Evolutionary conservation across 2,888 invertebrate species (phyloP).

Genomic region (Drosophila basisetae): DNA sequence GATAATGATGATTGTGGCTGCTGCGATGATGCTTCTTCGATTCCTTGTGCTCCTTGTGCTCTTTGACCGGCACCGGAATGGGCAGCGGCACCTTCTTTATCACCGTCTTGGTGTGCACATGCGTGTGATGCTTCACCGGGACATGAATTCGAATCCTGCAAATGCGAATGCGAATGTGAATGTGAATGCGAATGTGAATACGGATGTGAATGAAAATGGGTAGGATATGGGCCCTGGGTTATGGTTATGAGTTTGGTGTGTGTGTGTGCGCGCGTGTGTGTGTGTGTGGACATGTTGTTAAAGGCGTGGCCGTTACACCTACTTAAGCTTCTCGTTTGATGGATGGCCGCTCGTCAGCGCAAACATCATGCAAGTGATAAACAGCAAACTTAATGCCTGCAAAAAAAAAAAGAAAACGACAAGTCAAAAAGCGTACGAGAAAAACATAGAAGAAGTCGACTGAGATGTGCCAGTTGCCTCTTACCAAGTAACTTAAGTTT

Average conservation of each 20-base stretch:
- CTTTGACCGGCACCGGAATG: conserved; percentile 84
- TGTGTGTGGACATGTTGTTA: conserved; percentile 37
- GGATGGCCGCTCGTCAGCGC: conserved; percentile 79
- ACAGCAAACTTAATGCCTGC: conserved; percentile 76
- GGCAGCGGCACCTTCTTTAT: conserved; percentile 85
- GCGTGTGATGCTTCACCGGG: conserved; percentile 85
- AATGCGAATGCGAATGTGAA: conserved; percentile 22
- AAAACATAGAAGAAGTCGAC: conserved; percentile 2
- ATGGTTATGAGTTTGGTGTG: conserved; percentile 9
- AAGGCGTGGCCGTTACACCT: conserved; percentile 66
- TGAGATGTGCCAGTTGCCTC: not conserved
- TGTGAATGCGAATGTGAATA: conserved; percentile 10
- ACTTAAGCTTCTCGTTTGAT: conserved; percentile 83
- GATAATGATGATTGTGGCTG: conserved; percentile 71
- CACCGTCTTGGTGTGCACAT: conserved; percentile 85
- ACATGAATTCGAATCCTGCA: conserved; percentile 84
- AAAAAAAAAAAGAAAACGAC: conserved; percentile 16
- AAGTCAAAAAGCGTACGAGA: conserved; percentile 10
- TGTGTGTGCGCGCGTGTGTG: not conserved
- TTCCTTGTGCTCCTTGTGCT: conserved; percentile 73
- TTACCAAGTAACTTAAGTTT: not conserved
- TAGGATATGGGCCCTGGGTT: not conserved
- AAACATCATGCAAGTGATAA: conserved; percentile 78
- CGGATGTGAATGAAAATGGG: conserved; percentile 27
- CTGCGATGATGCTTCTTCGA: conserved; percentile 75